Evolutionary conservation across 2,888 invertebrate genomes (phyloP), one percentile per base, ranked within the genome.

Genomic region (Orthosia cruda): DNA sequence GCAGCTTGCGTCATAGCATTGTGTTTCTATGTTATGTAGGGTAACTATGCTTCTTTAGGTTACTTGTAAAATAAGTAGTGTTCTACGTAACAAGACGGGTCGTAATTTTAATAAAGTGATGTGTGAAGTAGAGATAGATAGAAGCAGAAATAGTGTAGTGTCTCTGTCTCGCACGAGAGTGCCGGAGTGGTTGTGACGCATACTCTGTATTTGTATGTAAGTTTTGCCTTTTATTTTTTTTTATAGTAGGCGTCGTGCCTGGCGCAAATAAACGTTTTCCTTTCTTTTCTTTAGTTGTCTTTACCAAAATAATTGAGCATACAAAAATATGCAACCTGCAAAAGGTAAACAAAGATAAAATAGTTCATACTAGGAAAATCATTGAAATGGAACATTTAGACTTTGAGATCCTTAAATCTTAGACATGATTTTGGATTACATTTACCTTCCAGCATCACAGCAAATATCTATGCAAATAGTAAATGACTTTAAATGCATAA

Each of bases 1-100:
- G 83, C 77, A 26, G 83, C 86, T 95, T 95, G 94, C 95, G 94
- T 95, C 94, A 95, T 85, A 83, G 89, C 86, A 93, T 94, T 94
- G 93, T 94, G 84, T 88, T 89, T 90, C 84, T 85, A 80, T 88
- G 86, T 78, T 86, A 73, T 85, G 90, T 94, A 93, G 91, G 91
- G 92, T 89, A 90, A 82, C 92, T 77, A 92, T 55, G 63, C 47
- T 26, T 74, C 59, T 59, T 15, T 7, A 32, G 3, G n/a, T 69
- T 68, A 16, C 11, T 32, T 3, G 40, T 47, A 63, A 16, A 58
- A n/a, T 65, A 23, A 12, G 18, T 40, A 18, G 11, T 13, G 15
- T 4, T 9, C 4, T 20, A 13, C 11, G 20, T 23, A 45, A 16
- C 16, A 1, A 23, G 40, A 3, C 20, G 49, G 3, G 15, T 4